Evolutionary conservation across 2,888 invertebrate species (phyloP), one percentile per base, ranked within the genome.

Genomic region (Lasioglossum villosulum): DNA sequence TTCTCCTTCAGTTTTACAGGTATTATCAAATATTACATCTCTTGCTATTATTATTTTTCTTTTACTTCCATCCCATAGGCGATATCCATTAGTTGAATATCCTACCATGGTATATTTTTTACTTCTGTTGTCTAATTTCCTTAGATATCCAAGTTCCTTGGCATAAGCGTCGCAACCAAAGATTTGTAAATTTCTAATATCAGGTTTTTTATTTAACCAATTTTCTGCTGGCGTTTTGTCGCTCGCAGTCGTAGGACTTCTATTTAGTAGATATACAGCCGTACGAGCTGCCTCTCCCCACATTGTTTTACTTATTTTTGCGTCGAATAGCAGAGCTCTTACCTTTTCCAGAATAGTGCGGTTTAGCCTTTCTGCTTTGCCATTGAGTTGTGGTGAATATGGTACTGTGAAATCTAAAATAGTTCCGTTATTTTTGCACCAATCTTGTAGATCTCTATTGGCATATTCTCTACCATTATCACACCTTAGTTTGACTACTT

Each of bases 151-250:
- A 42, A 42, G 42, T 45, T 45, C 14, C 10, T 23, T 8, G 42
- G 19, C 19, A 68, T 39, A 81, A 6, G 71, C 78, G 87, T 87
- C 90, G 84, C 42, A 94, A 2, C 42, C 42, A 42, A 42, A 42
- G 10, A 42, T 42, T 42, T 42, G 12, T 12, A 42, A 1, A 2
- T 42, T 42, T 42, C 0, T 42, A 2, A 12, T 10, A 42, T 42
- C 83, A 37, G 93, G 92, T 88, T 87, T 92, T 77, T 80, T 90
- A 14, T 80, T 78, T 37, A 83, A 84, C 92, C 93, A 94, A 27
- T 83, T 83, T 89, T 93, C 93, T 73, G 74, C 80, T 19, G 93
- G 93, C 75, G 77, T 93, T 87, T 85, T 76, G 34, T 89, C 10
- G 8, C 75, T 86, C 63, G 70, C 76, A 14, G 83, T 68, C 4